Evolutionary conservation across 2,888 invertebrate species (phyloP), one percentile per base, ranked within the genome.

Genomic region (Latheticus oryzae): DNA sequence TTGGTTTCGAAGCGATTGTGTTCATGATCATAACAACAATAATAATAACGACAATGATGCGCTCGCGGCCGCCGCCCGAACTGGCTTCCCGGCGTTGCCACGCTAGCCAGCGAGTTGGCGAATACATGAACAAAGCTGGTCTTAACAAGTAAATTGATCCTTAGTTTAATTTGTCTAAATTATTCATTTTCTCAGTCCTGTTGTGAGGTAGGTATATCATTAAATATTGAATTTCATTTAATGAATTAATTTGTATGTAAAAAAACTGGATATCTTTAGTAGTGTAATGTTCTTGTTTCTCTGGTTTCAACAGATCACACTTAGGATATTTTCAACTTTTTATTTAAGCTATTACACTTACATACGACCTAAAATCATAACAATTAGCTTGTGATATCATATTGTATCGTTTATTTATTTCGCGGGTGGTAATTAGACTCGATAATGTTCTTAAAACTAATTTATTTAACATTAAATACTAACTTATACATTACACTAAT

Each of bases 121-220:
- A 19, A 19, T 19, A 19, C 21, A 19, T 19, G 21, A 19, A 19
- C 21, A 19, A 19, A 19, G 21, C 21, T 19, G 21, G 21, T 19
- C 21, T 19, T 19, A 19, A 19, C 21, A 19, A 19, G 21, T 19
- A 19, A 32, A 11, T 32, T 32, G 13, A 32, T 32, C 5, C 26
- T 26, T 26, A 26, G 26, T 19, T 19, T 19, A 19, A 19, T 19
- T 19, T 19, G 21, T 19, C 21, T 19, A 19, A 19, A 19, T 19
- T 19, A 19, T 26, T 26, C 26, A 26, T 26, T 26, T 26, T 26
- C n/a, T 26, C 26, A 26, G 7, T 26, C 26, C 37, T 19, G 21
- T 19, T 19, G 21, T 19, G 21, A 19, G 21, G 21, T 19, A 19
- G 21, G 21, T 19, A 19, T 19, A 19, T 19, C 21, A 19, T 19